Evolutionary conservation across 2,888 invertebrate genomes (phyloP).

Genomic region (Ochlodes sylvanus): DNA sequence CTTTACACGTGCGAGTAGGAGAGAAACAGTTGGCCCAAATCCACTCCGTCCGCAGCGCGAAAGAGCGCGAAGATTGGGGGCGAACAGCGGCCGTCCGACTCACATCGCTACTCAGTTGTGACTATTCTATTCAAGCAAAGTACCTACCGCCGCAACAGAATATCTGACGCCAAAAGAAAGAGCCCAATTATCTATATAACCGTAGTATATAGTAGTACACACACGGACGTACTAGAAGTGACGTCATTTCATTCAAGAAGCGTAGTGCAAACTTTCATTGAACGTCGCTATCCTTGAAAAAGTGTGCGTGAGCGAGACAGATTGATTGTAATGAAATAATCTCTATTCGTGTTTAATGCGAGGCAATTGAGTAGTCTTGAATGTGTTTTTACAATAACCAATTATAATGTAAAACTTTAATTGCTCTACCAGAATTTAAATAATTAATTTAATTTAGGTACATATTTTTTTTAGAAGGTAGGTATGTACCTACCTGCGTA

Average conservation of each 20-base stretch:
- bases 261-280: slow-evolving; percentile 63
- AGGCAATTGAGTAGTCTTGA: neutral
- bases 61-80: slow-evolving; percentile 66
- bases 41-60: slow-evolving; percentile 69
- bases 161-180: slow-evolving; percentile 77
- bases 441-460: too few species aligned
- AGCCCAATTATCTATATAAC: slow-evolving; percentile 66
- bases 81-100: slow-evolving; percentile 70
- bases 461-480: too few species aligned
- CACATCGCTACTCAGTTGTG: slow-evolving; percentile 83
- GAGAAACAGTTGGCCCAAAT: slow-evolving; percentile 72
- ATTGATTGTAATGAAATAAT: slow-evolving; percentile 3
- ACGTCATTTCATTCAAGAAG: slow-evolving; percentile 79
- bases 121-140: slow-evolving; percentile 69
- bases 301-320: slow-evolving; percentile 23
- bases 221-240: slow-evolving; percentile 58
- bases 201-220: slow-evolving; percentile 50
- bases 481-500: too few species aligned
- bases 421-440: too few species aligned
- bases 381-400: too few species aligned
- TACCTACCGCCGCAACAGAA: slow-evolving; percentile 61
- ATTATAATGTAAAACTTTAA: too few species aligned
- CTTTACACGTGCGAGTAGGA: slow-evolving; percentile 54
- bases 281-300: slow-evolving; percentile 46
- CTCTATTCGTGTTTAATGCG: slow-evolving; percentile 3